These are phyloP conservation scores for Pangasius mekongensis DNA, from an alignment of 2,797 vertebrate species.

Conservation along the genomic window DNA sequence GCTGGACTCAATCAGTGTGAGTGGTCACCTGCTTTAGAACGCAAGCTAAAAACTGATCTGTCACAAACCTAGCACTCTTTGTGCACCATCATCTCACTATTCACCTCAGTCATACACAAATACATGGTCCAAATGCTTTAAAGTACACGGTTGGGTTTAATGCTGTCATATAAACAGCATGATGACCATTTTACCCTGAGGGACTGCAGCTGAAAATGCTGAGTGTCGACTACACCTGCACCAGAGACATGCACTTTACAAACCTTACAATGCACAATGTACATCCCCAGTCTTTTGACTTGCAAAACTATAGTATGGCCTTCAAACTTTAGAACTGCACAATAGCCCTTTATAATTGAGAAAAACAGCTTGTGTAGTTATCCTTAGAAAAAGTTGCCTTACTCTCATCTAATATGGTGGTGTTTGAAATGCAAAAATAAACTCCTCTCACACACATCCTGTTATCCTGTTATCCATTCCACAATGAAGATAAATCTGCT, in stretches of 20 bases:
- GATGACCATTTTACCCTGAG: background rate
- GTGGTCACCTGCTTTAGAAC: conserved; percentile 50
- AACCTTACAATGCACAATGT: background rate
- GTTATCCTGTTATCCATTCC: background rate
- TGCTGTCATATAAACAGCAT: background rate
- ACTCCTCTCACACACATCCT: background rate
- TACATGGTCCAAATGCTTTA: background rate
- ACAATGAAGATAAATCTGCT: background rate
- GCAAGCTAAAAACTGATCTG: background rate
- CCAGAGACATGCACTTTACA: background rate
- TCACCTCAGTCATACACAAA: background rate
- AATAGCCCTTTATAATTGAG: background rate
- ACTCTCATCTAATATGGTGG: background rate
- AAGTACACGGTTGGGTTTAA: background rate
- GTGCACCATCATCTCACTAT: background rate
- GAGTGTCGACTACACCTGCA: background rate
- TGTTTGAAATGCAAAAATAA: background rate
- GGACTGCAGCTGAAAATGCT: background rate
- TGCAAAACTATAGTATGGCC: background rate
- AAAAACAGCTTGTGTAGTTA: background rate
- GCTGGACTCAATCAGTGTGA: conserved; percentile 93
- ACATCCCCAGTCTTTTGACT: background rate
- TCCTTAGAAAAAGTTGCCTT: background rate
- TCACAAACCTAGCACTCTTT: background rate
- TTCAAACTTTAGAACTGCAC: background rate